Percentiles rank a stretch among this genome's conserved stretches.
phyloP scores from a whole-genome alignment of 2,797 vertebrate genomes.

The Momotus momota region DNA sequence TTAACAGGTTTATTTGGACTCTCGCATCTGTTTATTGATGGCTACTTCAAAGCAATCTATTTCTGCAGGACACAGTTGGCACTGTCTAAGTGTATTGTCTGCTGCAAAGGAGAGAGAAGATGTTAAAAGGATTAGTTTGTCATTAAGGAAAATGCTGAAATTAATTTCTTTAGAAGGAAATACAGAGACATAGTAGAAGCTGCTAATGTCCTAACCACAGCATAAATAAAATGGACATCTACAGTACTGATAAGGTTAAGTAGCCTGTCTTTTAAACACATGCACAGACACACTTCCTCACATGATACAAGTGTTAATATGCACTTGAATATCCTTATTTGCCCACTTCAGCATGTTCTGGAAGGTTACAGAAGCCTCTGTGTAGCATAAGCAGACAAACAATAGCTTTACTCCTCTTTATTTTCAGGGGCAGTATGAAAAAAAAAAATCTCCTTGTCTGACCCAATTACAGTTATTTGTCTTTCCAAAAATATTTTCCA shows the following conservation, averaged over 20 bases:
- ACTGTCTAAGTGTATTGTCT: constrained; percentile 5
- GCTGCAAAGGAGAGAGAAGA: background rate
- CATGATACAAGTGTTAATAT: background rate
- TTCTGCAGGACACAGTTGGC: constrained; percentile 35
- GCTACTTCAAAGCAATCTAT: constrained; percentile 42
- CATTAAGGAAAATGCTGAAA: background rate
- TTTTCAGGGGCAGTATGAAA: constrained; percentile 53
- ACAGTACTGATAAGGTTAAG: background rate
- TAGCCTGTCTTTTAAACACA: background rate
- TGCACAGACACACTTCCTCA: background rate
- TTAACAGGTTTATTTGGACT: constrained; percentile 40
- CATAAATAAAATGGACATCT: background rate
- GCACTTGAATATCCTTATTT: background rate
- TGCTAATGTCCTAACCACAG: background rate
- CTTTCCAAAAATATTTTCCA: constrained; percentile 72
- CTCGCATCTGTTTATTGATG: constrained; percentile 26
- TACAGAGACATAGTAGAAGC: background rate
- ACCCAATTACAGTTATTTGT: constrained; percentile 60
- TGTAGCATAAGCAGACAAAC: constrained; percentile 23
- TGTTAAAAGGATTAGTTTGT: background rate
- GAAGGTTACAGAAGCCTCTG: constrained; percentile 16
- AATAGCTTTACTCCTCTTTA: constrained; percentile 37
- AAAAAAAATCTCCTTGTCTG: constrained; percentile 33
- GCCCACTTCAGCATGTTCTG: background rate
- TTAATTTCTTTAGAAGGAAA: constrained; percentile 15